Evolutionary conservation across 2,888 invertebrate genomes (phyloP).

Genomic region (Therioaphis trifolii): DNA sequence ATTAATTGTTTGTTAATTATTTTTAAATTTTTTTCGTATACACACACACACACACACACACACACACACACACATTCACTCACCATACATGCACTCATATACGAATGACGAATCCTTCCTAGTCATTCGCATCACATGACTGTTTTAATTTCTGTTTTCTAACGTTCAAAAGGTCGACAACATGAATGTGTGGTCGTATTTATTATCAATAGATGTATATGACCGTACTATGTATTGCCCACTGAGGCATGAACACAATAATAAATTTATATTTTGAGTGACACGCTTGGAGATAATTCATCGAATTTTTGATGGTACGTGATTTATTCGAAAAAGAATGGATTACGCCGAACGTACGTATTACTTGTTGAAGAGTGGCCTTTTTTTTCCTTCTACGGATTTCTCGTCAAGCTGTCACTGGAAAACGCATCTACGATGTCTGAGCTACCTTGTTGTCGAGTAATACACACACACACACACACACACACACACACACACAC

Average conservation of each 20-base stretch:
- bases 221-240: neutral
- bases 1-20: conserved; percentile 58
- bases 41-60: neutral
- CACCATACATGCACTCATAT: neutral
- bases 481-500: neutral
- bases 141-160: neutral
- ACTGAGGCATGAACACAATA: neutral
- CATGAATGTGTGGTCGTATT: neutral
- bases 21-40: neutral
- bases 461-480: neutral
- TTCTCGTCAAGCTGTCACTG: conserved; percentile 20
- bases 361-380: neutral
- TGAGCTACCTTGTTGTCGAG: neutral
- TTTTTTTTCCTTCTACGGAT: conserved; percentile 5
- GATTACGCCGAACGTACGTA: conserved; percentile 27
- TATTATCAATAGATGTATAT: too few species aligned
- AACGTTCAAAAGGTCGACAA: too few species aligned
- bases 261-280: conserved; percentile 14
- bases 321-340: conserved; percentile 50
- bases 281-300: conserved; percentile 19
- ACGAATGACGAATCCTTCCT: neutral
- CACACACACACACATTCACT: too few species aligned
- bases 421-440: neutral
- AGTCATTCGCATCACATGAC: neutral
- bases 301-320: conserved; percentile 47